These are phyloP conservation scores for Zoanthus sociatus DNA, from an alignment of 92 coral and sea anemone genomes.

Conservation along the genomic window DNA sequence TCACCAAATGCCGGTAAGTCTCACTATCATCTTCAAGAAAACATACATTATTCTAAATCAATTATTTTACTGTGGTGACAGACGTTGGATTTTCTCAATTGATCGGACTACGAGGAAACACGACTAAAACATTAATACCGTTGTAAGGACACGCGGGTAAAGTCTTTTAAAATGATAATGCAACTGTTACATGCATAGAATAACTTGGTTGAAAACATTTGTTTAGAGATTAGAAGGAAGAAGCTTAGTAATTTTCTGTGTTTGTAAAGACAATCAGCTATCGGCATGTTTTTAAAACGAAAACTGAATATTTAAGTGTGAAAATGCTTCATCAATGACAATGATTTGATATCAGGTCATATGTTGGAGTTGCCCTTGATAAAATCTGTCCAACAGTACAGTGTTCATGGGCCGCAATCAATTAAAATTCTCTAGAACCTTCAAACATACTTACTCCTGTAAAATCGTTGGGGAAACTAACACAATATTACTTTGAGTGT, in stretches of 20 bases:
- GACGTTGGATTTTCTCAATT: neutral
- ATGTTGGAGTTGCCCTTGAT: neutral
- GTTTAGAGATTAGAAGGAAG: neutral
- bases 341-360: neutral
- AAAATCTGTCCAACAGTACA: neutral
- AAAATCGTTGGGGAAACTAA: neutral
- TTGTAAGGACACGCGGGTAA: slow-evolving; percentile 2
- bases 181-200: slow-evolving; percentile 16
- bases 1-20: slow-evolving; percentile 1
- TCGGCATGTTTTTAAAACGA: neutral
- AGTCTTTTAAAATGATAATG: neutral
- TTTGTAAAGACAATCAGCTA: neutral
- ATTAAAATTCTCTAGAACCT: neutral
- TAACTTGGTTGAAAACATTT: neutral
- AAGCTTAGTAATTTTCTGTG: neutral
- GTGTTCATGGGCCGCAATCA: neutral
- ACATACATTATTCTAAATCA: neutral
- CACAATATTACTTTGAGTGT: neutral
- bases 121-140: neutral
- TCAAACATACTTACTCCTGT: neutral
- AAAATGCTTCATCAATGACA: neutral
- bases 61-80: neutral
- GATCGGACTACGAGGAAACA: neutral
- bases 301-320: neutral
- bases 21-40: neutral